These are phyloP conservation scores for Bos javanicus DNA, from an alignment of 2,113 vertebrate species.

Conservation along the genomic window DNA sequence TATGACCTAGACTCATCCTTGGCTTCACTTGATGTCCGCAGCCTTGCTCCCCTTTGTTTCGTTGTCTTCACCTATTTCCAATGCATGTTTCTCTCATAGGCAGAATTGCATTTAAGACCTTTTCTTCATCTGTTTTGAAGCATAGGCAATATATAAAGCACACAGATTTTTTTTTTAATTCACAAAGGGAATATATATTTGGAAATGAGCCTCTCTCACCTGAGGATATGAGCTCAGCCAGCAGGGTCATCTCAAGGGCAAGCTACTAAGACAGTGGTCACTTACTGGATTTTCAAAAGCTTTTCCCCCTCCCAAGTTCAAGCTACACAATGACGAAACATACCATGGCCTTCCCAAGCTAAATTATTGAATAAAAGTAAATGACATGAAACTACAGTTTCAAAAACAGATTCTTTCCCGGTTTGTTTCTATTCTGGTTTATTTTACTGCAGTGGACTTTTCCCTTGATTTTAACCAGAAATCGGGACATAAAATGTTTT, in stretches of 20 bases:
- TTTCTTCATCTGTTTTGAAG: neutral
- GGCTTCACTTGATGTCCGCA: neutral
- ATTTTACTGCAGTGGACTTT: neutral
- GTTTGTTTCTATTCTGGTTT: constrained; percentile 29
- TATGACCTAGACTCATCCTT: neutral
- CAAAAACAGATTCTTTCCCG: neutral
- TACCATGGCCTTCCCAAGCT: neutral
- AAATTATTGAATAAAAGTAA: constrained; percentile 54
- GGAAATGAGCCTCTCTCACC: neutral
- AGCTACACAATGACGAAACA: neutral
- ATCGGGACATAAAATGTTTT: neutral
- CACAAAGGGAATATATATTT: neutral
- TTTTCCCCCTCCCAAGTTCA: neutral
- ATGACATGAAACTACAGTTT: constrained; percentile 8
- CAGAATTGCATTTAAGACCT: neutral
- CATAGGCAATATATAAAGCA: neutral
- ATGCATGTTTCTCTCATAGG: neutral
- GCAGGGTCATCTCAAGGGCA: neutral
- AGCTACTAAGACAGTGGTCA: neutral
- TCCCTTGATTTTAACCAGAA: constrained; percentile 13
- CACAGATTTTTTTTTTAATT: neutral
- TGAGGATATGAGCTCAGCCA: neutral
- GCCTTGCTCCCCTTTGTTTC: neutral
- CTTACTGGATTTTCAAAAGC: neutral
- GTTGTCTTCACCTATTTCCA: neutral